Percentiles rank a stretch among this genome's conserved stretches.
Conservation (phyloP, 2,797 vertebrate genomes). For the Hippopotamyrus pictus region DNA sequence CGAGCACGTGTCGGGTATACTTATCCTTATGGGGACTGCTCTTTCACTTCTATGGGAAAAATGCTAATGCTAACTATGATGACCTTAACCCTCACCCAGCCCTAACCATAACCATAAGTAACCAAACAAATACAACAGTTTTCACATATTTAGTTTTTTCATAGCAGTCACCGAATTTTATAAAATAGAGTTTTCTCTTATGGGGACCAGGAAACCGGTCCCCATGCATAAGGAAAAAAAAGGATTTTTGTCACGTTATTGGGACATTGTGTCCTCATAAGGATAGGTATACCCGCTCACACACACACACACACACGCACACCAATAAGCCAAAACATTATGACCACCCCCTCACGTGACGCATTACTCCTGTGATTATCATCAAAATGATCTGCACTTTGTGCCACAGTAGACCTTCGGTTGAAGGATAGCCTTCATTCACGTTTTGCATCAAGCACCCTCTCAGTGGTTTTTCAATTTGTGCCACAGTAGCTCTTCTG, state of each 20-base stretch:
- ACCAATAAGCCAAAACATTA: background rate
- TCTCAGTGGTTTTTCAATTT: background rate
- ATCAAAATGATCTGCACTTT: background rate
- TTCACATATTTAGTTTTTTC: background rate
- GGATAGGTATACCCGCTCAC: too few relatives aligned
- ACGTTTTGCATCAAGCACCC: background rate
- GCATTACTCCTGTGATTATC: background rate
- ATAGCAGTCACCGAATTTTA: background rate
- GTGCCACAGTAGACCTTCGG: background rate
- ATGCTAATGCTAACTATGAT: background rate
- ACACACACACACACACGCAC: too few relatives aligned
- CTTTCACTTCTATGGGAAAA: background rate
- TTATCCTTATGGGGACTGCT: background rate
- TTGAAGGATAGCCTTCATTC: background rate
- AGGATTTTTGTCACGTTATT: background rate
- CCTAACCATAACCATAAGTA: background rate
- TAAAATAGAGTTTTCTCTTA: background rate
- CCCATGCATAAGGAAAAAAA: too few relatives aligned
- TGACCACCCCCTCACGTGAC: background rate
- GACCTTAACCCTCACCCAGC: background rate
- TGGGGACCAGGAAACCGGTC: too few relatives aligned
- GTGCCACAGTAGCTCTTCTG: background rate
- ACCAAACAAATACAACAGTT: background rate
- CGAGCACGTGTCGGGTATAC: background rate
- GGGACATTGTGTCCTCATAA: too few relatives aligned